These are phyloP conservation scores for Aphodius sticticus DNA, from an alignment of 2,888 invertebrate genomes.

Conservation along the genomic window DNA sequence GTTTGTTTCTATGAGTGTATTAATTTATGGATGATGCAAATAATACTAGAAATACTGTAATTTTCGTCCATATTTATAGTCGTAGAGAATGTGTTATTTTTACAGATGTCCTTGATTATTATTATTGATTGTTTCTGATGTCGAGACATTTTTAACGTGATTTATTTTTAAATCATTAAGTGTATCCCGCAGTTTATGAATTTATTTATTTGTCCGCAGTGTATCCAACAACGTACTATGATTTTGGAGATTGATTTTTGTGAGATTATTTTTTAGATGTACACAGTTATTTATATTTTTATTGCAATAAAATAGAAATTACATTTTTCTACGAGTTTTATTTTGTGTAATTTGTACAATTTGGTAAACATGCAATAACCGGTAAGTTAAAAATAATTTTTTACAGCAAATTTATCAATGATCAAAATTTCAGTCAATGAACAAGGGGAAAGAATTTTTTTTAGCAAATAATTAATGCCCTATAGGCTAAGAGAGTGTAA, in stretches of 20 bases:
- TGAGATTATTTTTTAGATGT: slow-evolving; percentile 37
- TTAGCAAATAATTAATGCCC: no score
- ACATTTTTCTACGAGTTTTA: slow-evolving; percentile 29
- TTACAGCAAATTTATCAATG: no score
- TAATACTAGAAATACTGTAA: slow-evolving; percentile 38
- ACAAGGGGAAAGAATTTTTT: no score
- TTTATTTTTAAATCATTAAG: slow-evolving; percentile 28
- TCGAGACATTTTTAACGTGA: slow-evolving; percentile 40
- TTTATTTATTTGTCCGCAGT: slow-evolving; percentile 12
- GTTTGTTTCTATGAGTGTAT: background rate
- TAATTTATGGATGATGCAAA: slow-evolving; percentile 37
- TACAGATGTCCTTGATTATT: slow-evolving; percentile 30
- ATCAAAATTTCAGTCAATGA: no score
- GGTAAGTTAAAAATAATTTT: no score
- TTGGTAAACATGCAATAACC: no score
- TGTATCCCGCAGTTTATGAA: slow-evolving; percentile 13
- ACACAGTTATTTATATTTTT: slow-evolving; percentile 40
- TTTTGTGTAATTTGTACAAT: background rate
- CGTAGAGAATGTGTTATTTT: slow-evolving; percentile 41
- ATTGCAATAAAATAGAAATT: slow-evolving; percentile 36
- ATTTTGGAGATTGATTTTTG: slow-evolving; percentile 16
- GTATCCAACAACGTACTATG: background rate
- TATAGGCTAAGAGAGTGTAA: no score
- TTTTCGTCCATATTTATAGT: slow-evolving; percentile 46
- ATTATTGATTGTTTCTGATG: slow-evolving; percentile 38